These are phyloP conservation scores for Camelus bactrianus DNA, from an alignment of 2,113 vertebrate genomes.

Conservation along the genomic window DNA sequence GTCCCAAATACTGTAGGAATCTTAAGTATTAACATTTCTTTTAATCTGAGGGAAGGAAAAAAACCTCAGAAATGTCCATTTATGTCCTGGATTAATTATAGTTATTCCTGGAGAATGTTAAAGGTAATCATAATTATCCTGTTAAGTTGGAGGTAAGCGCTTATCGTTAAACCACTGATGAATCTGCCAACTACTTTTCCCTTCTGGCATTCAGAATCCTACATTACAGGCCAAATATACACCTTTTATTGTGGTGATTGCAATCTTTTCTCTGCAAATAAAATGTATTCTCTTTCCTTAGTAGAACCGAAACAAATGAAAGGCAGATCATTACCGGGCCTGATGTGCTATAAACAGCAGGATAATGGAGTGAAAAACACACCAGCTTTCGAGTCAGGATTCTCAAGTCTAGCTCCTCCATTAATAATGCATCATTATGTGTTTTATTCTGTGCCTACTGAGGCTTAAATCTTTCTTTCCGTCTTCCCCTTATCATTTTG, in stretches of 20 bases:
- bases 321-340: not conserved
- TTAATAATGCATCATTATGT: not conserved
- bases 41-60: slow-evolving; percentile 18
- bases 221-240: slow-evolving; percentile 31
- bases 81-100: not conserved
- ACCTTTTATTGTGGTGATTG: slow-evolving; percentile 58
- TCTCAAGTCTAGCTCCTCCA: not conserved
- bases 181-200: slow-evolving; percentile 3
- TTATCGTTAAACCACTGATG: slow-evolving; percentile 40
- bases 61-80: not conserved
- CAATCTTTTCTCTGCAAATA: slow-evolving; percentile 67
- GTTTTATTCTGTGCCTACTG: not conserved
- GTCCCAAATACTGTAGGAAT: slow-evolving; percentile 11
- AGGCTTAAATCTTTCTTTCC: not conserved
- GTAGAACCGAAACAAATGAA: slow-evolving; percentile 65
- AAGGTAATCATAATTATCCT: not conserved
- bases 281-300: slow-evolving; percentile 64
- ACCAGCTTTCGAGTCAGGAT: not conserved
- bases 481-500: not conserved
- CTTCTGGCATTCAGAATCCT: slow-evolving; percentile 45
- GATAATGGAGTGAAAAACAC: not conserved
- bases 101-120: slow-evolving; percentile 39
- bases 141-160: not conserved
- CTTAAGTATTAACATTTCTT: not conserved
- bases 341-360: slow-evolving; percentile 27